Conservation (phyloP, 2,888 invertebrate genomes). For the Rhamnusium bicolor region DNA sequence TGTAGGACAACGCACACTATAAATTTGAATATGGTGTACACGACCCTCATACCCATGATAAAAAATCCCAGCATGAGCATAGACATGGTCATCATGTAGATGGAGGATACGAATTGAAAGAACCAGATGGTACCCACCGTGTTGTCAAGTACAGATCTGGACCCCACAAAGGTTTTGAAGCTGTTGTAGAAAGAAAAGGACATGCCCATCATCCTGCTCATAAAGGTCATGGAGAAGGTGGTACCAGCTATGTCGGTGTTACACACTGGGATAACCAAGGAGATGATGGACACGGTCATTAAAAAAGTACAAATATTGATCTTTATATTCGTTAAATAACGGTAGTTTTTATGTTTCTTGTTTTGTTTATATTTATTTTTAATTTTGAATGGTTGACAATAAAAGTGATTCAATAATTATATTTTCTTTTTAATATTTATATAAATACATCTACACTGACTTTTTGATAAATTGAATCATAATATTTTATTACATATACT, state of each 20-base stretch:
- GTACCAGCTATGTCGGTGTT: slow-evolving; percentile 46
- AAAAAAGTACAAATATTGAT: not conserved
- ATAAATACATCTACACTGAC: too few species aligned
- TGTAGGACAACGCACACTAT: slow-evolving; percentile 59
- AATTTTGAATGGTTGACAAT: not conserved
- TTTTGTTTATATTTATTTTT: slow-evolving; percentile 5
- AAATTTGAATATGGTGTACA: slow-evolving; percentile 67
- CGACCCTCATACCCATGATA: slow-evolving; percentile 67
- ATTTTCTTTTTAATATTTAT: not conserved
- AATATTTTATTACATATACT: too few species aligned
- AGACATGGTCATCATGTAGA: slow-evolving; percentile 67
- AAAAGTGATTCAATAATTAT: not conserved
- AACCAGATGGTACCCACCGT: slow-evolving; percentile 67
- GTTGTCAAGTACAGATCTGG: slow-evolving; percentile 64
- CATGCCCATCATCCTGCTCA: slow-evolving; percentile 58
- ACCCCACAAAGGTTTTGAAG: slow-evolving; percentile 59
- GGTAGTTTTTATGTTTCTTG: not conserved
- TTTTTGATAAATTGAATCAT: too few species aligned
- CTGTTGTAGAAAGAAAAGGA: slow-evolving; percentile 57
- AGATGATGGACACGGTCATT: slow-evolving; percentile 35
- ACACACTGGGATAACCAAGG: slow-evolving; percentile 53
- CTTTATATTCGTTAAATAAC: not conserved
- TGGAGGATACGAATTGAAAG: slow-evolving; percentile 65
- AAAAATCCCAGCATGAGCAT: slow-evolving; percentile 65
- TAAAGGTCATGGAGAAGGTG: slow-evolving; percentile 51